These are phyloP conservation scores for Seriola quinqueradiata DNA, from an alignment of 2,113 vertebrate species.

Conservation along the genomic window DNA sequence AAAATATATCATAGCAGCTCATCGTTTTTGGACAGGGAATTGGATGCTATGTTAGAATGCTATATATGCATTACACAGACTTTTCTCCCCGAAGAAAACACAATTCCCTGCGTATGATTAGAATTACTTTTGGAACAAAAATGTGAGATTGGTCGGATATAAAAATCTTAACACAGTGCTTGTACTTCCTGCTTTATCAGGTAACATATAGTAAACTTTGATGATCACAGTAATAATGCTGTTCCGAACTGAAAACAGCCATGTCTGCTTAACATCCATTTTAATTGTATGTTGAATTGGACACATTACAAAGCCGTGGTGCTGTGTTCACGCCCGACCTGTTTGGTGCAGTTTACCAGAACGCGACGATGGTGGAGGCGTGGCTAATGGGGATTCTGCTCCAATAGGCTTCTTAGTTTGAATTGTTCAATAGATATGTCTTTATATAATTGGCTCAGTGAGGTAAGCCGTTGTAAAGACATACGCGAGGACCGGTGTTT, in stretches of 20 bases:
- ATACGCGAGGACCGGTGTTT: background rate
- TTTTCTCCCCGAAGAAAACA: too few relatives aligned
- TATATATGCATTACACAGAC: background rate
- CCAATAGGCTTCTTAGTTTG: background rate
- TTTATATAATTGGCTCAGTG: background rate
- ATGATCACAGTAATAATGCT: background rate
- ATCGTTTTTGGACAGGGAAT: background rate
- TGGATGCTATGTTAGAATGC: background rate
- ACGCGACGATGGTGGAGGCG: background rate
- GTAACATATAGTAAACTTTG: background rate
- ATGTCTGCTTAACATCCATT: too few relatives aligned
- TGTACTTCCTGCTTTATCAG: background rate
- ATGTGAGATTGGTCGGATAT: background rate
- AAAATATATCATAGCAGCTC: background rate
- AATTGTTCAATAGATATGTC: background rate
- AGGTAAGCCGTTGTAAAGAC: background rate
- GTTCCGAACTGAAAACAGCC: background rate
- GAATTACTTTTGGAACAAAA: background rate
- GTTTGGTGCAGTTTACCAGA: too few relatives aligned
- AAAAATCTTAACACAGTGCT: background rate
- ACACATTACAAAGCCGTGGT: background rate
- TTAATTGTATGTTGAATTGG: too few relatives aligned
- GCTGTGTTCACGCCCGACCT: background rate
- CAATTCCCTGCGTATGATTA: background rate
- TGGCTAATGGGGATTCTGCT: background rate